phyloP scores from a whole-genome alignment of 2,113 vertebrate species.

The Dromiciops gliroides region DNA sequence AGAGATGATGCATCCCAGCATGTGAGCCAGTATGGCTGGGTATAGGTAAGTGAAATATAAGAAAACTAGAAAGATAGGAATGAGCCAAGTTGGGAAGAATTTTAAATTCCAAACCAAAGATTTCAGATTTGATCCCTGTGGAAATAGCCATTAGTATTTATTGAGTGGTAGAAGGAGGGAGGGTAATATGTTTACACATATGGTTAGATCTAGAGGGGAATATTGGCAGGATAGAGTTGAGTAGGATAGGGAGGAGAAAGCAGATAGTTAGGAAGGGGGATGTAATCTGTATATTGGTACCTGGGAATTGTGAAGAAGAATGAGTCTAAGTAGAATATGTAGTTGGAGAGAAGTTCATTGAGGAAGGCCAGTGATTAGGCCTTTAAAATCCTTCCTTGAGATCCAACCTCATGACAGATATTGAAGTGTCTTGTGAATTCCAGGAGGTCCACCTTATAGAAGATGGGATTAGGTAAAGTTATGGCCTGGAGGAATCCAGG shows the following conservation, averaged over 20 bases:
- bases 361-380: not conserved
- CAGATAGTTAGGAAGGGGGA: not conserved
- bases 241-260: not conserved
- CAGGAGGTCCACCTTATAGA: not conserved
- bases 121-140: not conserved
- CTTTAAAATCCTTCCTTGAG: not conserved
- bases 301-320: not conserved
- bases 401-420: not conserved
- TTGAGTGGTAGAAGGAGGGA: not conserved
- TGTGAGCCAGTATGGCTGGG: not conserved
- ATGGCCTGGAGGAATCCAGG: not conserved
- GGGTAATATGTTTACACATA: not conserved
- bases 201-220: not conserved
- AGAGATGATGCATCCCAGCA: not conserved
- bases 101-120: not conserved
- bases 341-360: not conserved
- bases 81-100: not conserved
- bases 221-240: not conserved
- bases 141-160: not conserved
- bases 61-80: not conserved
- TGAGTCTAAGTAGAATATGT: not conserved
- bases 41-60: not conserved
- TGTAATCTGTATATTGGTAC: not conserved
- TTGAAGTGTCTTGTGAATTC: not conserved
- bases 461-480: not conserved